phyloP scores from a whole-genome alignment of 2,888 invertebrate species.

The Meliscaeva auricollis region DNA sequence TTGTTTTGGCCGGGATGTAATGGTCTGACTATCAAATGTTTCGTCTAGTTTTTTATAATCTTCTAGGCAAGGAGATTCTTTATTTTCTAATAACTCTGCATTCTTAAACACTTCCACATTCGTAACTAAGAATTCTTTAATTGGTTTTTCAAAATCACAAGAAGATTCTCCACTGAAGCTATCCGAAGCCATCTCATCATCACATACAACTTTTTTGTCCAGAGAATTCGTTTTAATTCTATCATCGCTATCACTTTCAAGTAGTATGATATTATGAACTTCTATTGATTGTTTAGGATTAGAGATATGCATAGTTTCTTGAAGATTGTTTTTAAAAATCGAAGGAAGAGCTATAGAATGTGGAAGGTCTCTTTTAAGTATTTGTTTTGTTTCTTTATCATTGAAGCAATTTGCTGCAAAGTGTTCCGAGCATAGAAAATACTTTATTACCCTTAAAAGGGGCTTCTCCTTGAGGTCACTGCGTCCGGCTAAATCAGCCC shows the following conservation, averaged over 20 bases:
- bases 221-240: neutral
- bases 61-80: neutral
- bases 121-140: neutral
- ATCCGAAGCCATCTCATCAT: neutral
- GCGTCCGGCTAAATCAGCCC: slow-evolving; percentile 63
- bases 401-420: slow-evolving; percentile 62
- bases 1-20: neutral
- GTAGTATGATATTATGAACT: slow-evolving; percentile 59
- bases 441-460: slow-evolving; percentile 45
- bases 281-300: slow-evolving; percentile 61
- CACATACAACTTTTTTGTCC: neutral
- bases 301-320: slow-evolving; percentile 58
- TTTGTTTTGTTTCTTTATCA: slow-evolving; percentile 40
- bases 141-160: neutral
- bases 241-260: neutral
- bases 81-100: neutral
- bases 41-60: neutral
- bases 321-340: slow-evolving; percentile 71
- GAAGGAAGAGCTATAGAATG: slow-evolving; percentile 61
- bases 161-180: neutral
- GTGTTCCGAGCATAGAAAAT: slow-evolving; percentile 68
- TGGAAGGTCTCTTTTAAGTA: slow-evolving; percentile 55
- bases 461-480: slow-evolving; percentile 58
- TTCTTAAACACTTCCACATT: neutral
- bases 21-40: neutral